Evolutionary conservation across 2,797 vertebrate species (phyloP).

Genomic region (Siniperca obscura): DNA sequence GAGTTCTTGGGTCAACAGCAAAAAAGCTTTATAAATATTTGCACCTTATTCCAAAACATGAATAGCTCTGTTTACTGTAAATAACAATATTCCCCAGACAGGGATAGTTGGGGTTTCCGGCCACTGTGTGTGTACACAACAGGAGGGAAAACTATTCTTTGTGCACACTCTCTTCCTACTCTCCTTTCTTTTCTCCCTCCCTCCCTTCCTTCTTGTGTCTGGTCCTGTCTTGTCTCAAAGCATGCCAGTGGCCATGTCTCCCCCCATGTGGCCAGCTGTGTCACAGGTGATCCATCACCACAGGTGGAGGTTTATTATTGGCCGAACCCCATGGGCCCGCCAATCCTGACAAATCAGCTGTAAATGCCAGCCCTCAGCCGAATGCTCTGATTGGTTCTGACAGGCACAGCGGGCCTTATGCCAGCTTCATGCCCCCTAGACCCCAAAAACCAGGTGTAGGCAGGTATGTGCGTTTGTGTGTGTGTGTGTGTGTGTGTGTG

Average conservation of each 20-base stretch:
- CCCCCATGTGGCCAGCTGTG: constrained; percentile 76
- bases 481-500: constrained; percentile 29
- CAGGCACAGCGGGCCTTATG: constrained; percentile 81
- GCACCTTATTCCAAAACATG: neutral
- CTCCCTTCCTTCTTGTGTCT: constrained; percentile 58
- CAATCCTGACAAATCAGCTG: constrained; percentile 81
- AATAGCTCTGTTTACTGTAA: constrained; percentile 12
- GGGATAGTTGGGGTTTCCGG: neutral
- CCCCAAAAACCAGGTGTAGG: constrained; percentile 72
- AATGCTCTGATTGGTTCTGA: constrained; percentile 81
- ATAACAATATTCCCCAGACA: constrained; percentile 7
- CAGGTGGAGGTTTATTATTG: constrained; percentile 84
- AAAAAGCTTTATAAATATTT: neutral
- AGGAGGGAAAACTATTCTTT: constrained; percentile 3
- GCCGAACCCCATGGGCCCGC: constrained; percentile 74
- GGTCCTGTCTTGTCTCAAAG: constrained; percentile 71
- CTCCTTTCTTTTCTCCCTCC: constrained; percentile 8
- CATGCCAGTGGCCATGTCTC: constrained; percentile 76
- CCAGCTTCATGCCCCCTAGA: constrained; percentile 77
- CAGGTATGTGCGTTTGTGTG: constrained; percentile 57
- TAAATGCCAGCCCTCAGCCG: constrained; percentile 82
- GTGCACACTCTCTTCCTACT: neutral
- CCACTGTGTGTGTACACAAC: constrained; percentile 1
- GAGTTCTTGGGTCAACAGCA: neutral
- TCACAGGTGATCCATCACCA: constrained; percentile 86